Evolutionary conservation across 1,140 invertebrate genomes (phyloP).

Genomic region (Drosophila novamexicana): DNA sequence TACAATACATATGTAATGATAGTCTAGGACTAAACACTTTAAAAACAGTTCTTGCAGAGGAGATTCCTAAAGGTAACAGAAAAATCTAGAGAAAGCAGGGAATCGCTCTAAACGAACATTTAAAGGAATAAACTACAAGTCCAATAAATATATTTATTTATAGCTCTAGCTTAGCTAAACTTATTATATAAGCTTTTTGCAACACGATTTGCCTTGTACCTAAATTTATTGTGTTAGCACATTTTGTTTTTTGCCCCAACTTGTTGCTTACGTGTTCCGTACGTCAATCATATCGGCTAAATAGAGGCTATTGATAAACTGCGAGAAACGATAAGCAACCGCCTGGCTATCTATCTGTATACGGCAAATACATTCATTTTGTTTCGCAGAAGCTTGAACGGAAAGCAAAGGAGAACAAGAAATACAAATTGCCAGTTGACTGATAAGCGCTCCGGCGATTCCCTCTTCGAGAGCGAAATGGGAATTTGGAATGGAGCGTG

Average conservation of each 20-base stretch:
- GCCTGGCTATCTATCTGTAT: constrained; percentile 3
- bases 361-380: constrained; percentile 40
- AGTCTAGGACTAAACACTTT: no score
- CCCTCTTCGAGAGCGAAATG: neutral
- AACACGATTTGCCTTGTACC: constrained; percentile 4
- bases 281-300: constrained; percentile 62
- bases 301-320: constrained; percentile 72
- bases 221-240: constrained; percentile 30
- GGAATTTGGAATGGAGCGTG: constrained; percentile 4
- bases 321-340: constrained; percentile 60
- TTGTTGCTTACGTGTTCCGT: constrained; percentile 48
- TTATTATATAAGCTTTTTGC: neutral
- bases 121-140: no score
- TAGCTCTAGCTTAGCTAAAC: no score
- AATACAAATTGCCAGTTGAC: constrained; percentile 16
- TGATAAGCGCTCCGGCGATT: constrained; percentile 27
- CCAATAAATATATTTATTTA: no score
- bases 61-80: no score
- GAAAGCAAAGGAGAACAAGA: constrained; percentile 27
- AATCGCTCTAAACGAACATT: no score
- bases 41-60: no score
- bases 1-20: no score
- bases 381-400: constrained; percentile 46
- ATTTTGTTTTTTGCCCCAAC: neutral
- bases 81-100: no score